Evolutionary conservation across 2,888 invertebrate genomes (phyloP), one percentile per base, ranked within the genome.

Genomic region (Euplexia lucipara): DNA sequence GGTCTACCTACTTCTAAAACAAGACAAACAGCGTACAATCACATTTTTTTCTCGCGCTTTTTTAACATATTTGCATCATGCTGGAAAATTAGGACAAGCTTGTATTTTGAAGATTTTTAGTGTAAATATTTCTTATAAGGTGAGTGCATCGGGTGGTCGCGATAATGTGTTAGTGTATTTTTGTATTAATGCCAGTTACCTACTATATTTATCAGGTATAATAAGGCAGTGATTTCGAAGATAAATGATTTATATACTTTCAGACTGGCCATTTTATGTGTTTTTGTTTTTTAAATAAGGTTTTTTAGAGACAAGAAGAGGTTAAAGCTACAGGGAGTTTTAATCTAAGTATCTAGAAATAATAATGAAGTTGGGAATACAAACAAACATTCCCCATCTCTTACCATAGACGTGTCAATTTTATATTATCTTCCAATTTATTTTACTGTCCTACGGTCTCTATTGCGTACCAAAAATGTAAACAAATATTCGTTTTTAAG

Each of bases 61-160:
- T 53, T 34, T n/a, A 61, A 75, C 1, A n/a, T 56, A 54, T 57
- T 58, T 61, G 68, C 68, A 76, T 76, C 68, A 57, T 70, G 51
- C 61, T 56, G 58, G 58, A 32, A 6, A 54, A 26, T 54, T 8
- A 42, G 51, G 41, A 34, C 65, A 35, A 39, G 48, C 60, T 60
- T 47, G 12, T 45, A 26, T 60, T 64, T 52, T 37, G 32, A 47
- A 4, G 2, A 45, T 37, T 42, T 45, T 39, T 44, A 58, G 22
- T 56, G 41, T 60, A 72, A 66, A 54, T 73, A 73, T 56, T 18
- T 44, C 32, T 26, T 44, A 6, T 14, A 47, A 75, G 58, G 64
- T 70, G 39, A 60, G 67, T 54, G 37, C 26, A 34, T 39, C 9
- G 20, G 7, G 18, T 8, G 6, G 54, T 22, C 18, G 18, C n/a